phyloP scores from a whole-genome alignment of 2,797 vertebrate species.

The Diplodus sargus region DNA sequence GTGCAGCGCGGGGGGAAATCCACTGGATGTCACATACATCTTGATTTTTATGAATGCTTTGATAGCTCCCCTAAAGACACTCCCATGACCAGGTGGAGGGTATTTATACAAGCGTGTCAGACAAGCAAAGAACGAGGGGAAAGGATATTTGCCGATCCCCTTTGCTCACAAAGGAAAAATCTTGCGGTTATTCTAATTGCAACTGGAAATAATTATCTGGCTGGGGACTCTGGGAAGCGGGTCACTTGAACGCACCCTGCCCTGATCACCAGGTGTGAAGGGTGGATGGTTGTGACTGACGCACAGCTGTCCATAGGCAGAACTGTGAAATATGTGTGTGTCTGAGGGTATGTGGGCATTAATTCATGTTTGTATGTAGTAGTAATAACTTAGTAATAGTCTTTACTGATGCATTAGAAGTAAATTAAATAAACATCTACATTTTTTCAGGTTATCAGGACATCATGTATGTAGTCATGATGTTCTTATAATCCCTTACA shows the following conservation, averaged over 20 bases:
- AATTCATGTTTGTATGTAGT: neutral
- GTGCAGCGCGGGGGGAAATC: conserved; percentile 75
- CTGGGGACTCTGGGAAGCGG: conserved; percentile 77
- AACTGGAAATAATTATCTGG: conserved; percentile 87
- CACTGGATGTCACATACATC: conserved; percentile 85
- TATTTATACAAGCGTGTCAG: conserved; percentile 84
- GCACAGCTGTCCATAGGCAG: conserved; percentile 64
- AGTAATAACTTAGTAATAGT: neutral
- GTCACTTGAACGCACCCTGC: conserved; percentile 76
- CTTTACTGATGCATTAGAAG: neutral
- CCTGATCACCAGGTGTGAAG: conserved; percentile 78
- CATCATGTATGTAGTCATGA: conserved; percentile 1
- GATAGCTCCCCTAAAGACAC: conserved; percentile 84
- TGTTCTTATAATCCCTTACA: neutral
- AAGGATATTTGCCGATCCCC: conserved; percentile 78
- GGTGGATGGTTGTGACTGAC: conserved; percentile 73
- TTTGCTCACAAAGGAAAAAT: conserved; percentile 68
- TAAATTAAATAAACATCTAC: conserved; percentile 7
- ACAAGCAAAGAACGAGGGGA: conserved; percentile 72
- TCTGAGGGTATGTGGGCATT: neutral
- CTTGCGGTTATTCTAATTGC: conserved; percentile 81
- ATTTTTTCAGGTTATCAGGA: neutral
- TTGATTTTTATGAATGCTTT: conserved; percentile 87
- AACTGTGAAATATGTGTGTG: conserved; percentile 21
- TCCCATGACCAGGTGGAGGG: conserved; percentile 83